Base-by-base conservation (phyloP, 2,888 invertebrate species). In the Ichneumoninae sp. region DNA sequence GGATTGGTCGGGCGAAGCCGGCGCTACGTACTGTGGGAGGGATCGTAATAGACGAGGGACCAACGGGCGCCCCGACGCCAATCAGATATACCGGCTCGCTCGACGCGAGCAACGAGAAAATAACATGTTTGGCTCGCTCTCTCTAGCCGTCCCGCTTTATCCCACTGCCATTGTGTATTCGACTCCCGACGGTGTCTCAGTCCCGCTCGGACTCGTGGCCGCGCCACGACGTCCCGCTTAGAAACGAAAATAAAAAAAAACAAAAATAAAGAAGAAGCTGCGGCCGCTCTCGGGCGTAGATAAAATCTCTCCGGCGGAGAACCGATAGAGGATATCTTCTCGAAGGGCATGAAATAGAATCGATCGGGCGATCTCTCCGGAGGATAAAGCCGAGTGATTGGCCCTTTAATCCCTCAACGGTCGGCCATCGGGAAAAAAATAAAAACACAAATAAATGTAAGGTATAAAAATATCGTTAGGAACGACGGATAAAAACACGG, bases 91-190 rank as follows among this genome's bases (percentile, higher is more conserved):
- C 44, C 84, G 89, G 78, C 86, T 83, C 82, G 80, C 79, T 54
- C 77, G 69, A 69, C 71, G 57, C 52, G 77, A 77, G 70, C 66
- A 82, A 77, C 84, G 82, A 90, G 89, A 90, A 91, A 91, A 91
- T 90, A 92, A 91, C 90, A 91, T 90, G 91, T 91, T 91, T 90
- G 88, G 88, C 74, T 77, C 74, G 80, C 74, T 76, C 83, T 84
- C 72, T 68, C 74, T 82, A 82, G 69, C 66, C 74, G 52, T 76
- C 75, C 50, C 57, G n/a, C 33, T 30, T 52, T 78, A 36, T 68
- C 26, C 50, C 69, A 65, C 80, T 78, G 71, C 65, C 70, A 44
- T 44, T 66, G 65, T 75, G 57, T 68, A 47, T 79, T 69, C 68
- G 65, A 60, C 66, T 72, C 66, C 47, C 79, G 71, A 74, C 65